Base-by-base conservation (phyloP, 2,888 invertebrate genomes). In the Tipula unca region DNA sequence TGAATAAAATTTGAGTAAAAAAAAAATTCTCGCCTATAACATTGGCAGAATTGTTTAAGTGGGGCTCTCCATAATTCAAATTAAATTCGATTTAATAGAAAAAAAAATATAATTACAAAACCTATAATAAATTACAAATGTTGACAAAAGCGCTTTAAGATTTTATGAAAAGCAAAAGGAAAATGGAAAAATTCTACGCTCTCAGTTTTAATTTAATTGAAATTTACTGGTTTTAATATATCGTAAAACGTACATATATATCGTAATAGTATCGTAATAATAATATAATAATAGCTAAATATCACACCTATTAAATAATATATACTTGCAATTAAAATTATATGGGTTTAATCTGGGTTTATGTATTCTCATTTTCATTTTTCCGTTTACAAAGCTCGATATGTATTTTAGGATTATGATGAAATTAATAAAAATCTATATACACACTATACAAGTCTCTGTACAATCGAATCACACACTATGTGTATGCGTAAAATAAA, bases 171-270 rank as follows among this genome's bases (percentile, higher is more conserved):
- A 69, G 13, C 25, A 25, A 25, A 69, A 69, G 25, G 69, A 25
- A 69, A 69, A 69, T 69, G 20, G 17, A 25, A 69, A 69, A 25
- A 25, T 13, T 69, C 1, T 69, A 69, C 25, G 25, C 10, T 25
- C 69, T 69, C 25, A 69, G 25, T 69, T 13, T 69, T 69, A 69
- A 69, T 69, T 69, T 69, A 69, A 69, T 69, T 69, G 69, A 20
- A 69, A 69, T 69, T 69, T 69, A 69, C 69, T 69, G 69, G 69
- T 69, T 69, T 69, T 69, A 69, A 69, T 69, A 69, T 69, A 69
- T 69, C 25, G 25, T 69, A 48, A 48, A 48, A 48, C 17, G 39
- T 39, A 17, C 48, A 48, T 48, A 48, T 8, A 36, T 32, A 32
- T 32, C 2, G 32, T 32, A 32, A n/a, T n/a, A n/a, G n/a, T 32